A percentile compares a stretch with the other conserved stretches of the same genome.
Conservation (phyloP, 2,797 vertebrate species). For the Geotrypetes seraphini region DNA sequence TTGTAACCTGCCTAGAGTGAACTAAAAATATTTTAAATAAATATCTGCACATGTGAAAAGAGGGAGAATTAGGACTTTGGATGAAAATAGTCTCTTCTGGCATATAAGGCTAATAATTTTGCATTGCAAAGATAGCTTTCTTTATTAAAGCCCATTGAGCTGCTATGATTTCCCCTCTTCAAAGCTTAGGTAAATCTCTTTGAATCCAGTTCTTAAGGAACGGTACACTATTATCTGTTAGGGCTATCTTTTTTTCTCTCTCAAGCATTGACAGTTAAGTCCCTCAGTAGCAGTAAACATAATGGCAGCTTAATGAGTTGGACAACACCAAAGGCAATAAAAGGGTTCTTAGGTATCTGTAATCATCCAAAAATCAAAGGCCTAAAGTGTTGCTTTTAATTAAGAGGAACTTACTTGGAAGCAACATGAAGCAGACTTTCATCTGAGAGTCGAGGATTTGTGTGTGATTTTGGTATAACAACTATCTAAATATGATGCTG, state of each 20-base stretch:
- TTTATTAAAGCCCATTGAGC: not conserved
- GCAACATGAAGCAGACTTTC: not conserved
- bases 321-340: not conserved
- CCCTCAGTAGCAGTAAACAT: conserved; percentile 7
- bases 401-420: not conserved
- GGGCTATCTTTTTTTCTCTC: conserved; percentile 25
- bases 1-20: too few species aligned
- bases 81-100: too few species aligned
- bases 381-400: not conserved
- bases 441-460: conserved; percentile 21
- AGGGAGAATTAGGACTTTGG: too few species aligned
- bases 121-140: not conserved
- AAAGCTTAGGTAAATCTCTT: conserved; percentile 3
- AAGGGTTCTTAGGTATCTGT: not conserved
- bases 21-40: too few species aligned
- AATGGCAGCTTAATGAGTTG: not conserved
- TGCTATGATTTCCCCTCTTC: conserved; percentile 5
- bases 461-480: conserved; percentile 21
- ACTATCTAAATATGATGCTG: conserved; percentile 17
- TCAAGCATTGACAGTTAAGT: conserved; percentile 36
- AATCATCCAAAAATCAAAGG: not conserved
- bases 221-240: not conserved
- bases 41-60: too few species aligned
- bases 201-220: conserved; percentile 1
- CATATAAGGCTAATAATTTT: not conserved